These are phyloP conservation scores for Colletes latitarsis DNA, from an alignment of 1,140 invertebrate species.

Conservation along the genomic window DNA sequence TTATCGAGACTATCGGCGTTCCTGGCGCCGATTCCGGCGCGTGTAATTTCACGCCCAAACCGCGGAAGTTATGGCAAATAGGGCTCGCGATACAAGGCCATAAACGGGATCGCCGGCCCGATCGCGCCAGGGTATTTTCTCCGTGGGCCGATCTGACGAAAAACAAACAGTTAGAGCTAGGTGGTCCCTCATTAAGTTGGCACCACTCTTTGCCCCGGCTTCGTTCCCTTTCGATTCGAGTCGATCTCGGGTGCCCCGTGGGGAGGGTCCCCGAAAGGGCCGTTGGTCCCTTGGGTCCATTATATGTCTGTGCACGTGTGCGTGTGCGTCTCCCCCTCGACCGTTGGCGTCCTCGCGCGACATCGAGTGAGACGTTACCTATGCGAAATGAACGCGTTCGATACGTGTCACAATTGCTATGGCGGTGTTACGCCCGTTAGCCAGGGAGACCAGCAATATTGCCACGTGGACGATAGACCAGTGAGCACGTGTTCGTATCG, in stretches of 20 bases:
- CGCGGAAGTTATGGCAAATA: slow-evolving; percentile 64
- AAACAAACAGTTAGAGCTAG: slow-evolving; percentile 71
- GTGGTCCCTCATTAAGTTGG: slow-evolving; percentile 73
- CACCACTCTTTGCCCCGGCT: slow-evolving; percentile 57
- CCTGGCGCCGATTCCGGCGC: slow-evolving; percentile 47
- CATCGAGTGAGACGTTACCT: slow-evolving; percentile 67
- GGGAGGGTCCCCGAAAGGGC: slow-evolving; percentile 50
- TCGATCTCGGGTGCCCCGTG: slow-evolving; percentile 55
- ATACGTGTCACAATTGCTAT: slow-evolving; percentile 62
- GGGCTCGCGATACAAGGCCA: slow-evolving; percentile 53
- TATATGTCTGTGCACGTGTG: slow-evolving; percentile 39
- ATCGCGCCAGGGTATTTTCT: slow-evolving; percentile 43
- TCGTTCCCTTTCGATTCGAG: slow-evolving; percentile 61
- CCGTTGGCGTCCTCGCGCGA: not conserved
- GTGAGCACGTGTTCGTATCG: slow-evolving; percentile 34
- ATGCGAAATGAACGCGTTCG: slow-evolving; percentile 68
- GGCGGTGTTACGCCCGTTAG: slow-evolving; percentile 16
- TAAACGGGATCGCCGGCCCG: slow-evolving; percentile 49
- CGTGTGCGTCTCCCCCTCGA: not conserved
- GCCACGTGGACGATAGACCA: slow-evolving; percentile 30
- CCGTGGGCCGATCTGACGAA: slow-evolving; percentile 44
- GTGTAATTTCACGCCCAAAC: slow-evolving; percentile 68
- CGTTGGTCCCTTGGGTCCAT: slow-evolving; percentile 58
- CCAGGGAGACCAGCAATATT: not conserved
- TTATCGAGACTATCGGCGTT: slow-evolving; percentile 54